phyloP scores from a whole-genome alignment of 2,113 vertebrate species.

The Actenoides hombroni region DNA sequence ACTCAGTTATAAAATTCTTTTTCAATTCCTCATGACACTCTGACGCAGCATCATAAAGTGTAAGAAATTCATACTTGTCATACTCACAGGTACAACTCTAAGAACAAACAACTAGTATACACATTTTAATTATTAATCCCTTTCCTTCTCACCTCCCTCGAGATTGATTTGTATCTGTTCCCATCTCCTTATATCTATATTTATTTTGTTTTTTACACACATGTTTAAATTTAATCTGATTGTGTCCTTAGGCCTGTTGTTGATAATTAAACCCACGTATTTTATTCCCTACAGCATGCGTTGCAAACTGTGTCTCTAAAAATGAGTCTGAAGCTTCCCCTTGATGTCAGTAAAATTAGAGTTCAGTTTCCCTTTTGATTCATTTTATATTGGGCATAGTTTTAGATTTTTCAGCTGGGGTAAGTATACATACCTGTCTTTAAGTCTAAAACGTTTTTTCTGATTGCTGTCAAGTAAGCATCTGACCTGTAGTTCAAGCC shows the following conservation, averaged over 20 bases:
- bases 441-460: neutral
- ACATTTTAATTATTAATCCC: conserved; percentile 61
- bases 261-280: conserved; percentile 70
- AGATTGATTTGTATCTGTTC: conserved; percentile 66
- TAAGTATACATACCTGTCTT: neutral
- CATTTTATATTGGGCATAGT: neutral
- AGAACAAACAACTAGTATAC: conserved; percentile 50
- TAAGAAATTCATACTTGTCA: neutral
- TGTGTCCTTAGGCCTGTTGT: conserved; percentile 68
- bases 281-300: conserved; percentile 65
- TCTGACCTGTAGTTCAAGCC: conserved; percentile 2
- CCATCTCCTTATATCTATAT: conserved; percentile 68
- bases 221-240: conserved; percentile 70
- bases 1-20: neutral
- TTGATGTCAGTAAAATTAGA: conserved; percentile 54
- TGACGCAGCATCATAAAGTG: neutral
- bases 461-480: neutral
- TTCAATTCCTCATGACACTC: neutral
- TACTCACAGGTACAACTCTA: conserved; percentile 41
- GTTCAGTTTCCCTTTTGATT: conserved; percentile 1
- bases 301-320: conserved; percentile 49
- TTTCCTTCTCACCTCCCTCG: conserved; percentile 48
- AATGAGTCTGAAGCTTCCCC: conserved; percentile 24
- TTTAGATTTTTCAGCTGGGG: neutral
- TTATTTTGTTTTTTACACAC: conserved; percentile 69